Conservation (phyloP, 2,797 vertebrate genomes). For the Rhinophrynus dorsalis region DNA sequence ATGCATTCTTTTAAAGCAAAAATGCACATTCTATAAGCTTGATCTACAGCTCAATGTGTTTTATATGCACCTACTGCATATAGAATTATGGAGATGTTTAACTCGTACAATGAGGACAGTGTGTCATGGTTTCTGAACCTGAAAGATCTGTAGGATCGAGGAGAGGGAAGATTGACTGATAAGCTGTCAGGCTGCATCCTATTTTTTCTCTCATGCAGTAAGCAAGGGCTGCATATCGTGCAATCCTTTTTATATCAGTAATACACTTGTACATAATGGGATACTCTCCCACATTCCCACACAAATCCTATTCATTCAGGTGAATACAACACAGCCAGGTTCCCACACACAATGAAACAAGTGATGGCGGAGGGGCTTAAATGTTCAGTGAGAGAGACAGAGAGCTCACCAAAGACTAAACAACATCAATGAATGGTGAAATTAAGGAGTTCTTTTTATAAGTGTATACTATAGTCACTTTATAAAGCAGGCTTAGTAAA, state of each 20-base stretch:
- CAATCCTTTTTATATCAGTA: slow-evolving; percentile 24
- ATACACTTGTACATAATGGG: slow-evolving; percentile 22
- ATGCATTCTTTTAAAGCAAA: slow-evolving; percentile 11
- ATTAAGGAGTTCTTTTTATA: too few species aligned
- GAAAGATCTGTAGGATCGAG: slow-evolving; percentile 38
- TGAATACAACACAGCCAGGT: slow-evolving; percentile 22
- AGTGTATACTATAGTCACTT: too few species aligned
- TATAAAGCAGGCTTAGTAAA: too few species aligned
- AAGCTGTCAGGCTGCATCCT: slow-evolving; percentile 30
- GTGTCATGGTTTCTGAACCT: slow-evolving; percentile 43
- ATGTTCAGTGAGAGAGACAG: too few species aligned
- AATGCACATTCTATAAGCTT: slow-evolving; percentile 17
- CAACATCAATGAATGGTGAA: too few species aligned
- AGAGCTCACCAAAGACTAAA: too few species aligned
- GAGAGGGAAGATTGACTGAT: slow-evolving; percentile 33
- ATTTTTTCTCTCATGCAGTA: slow-evolving; percentile 16
- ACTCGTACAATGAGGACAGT: slow-evolving; percentile 47
- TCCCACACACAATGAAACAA: slow-evolving; percentile 23
- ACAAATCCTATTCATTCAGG: slow-evolving; percentile 41
- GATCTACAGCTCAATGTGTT: slow-evolving; percentile 26
- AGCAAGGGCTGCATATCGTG: slow-evolving; percentile 22
- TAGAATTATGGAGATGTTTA: slow-evolving; percentile 24
- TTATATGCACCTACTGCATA: slow-evolving; percentile 30
- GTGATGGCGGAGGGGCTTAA: neutral
- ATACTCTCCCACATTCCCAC: slow-evolving; percentile 28